phyloP scores from a whole-genome alignment of 2,113 vertebrate genomes.

The Gnathonemus longibarbis region DNA sequence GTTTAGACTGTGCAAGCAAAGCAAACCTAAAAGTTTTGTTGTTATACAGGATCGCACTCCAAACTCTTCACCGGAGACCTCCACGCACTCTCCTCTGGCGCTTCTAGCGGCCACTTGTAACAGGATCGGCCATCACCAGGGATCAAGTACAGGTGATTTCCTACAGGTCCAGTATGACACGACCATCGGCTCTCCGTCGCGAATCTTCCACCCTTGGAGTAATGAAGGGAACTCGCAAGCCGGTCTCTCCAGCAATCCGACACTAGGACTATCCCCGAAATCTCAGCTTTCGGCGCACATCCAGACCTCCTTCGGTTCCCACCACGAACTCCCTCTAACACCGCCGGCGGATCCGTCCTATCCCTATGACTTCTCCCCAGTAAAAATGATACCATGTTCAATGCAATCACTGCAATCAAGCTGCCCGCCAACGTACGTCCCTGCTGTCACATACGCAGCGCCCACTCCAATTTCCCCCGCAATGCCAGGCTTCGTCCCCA shows the following conservation, averaged over 20 bases:
- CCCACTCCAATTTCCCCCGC: slow-evolving; percentile 65
- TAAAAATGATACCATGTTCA: slow-evolving; percentile 92
- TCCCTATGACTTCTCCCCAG: slow-evolving; percentile 91
- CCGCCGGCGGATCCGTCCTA: slow-evolving; percentile 91
- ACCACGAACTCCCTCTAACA: slow-evolving; percentile 89
- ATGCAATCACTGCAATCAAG: slow-evolving; percentile 80
- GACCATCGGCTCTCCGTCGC: slow-evolving; percentile 82
- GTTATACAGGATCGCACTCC: slow-evolving; percentile 86
- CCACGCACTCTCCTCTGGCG: slow-evolving; percentile 89
- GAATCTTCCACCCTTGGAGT: slow-evolving; percentile 94
- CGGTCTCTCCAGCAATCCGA: slow-evolving; percentile 66
- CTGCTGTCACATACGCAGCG: slow-evolving; percentile 75
- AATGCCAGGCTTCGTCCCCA: slow-evolving; percentile 73
- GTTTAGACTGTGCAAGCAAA: neutral
- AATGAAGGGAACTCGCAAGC: slow-evolving; percentile 74
- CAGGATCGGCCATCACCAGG: slow-evolving; percentile 90
- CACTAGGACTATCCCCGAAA: slow-evolving; percentile 83
- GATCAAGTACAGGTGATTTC: slow-evolving; percentile 75
- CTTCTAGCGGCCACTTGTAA: slow-evolving; percentile 95
- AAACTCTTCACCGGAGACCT: slow-evolving; percentile 90
- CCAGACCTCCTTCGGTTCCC: slow-evolving; percentile 76
- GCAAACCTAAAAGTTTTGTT: neutral
- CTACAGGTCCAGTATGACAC: slow-evolving; percentile 88
- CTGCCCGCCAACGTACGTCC: slow-evolving; percentile 86
- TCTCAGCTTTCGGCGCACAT: slow-evolving; percentile 72